A percentile compares a stretch with the other conserved stretches of the same genome.
phyloP scores from a whole-genome alignment of 2,888 invertebrate genomes.

The Athetis lepigone region DNA sequence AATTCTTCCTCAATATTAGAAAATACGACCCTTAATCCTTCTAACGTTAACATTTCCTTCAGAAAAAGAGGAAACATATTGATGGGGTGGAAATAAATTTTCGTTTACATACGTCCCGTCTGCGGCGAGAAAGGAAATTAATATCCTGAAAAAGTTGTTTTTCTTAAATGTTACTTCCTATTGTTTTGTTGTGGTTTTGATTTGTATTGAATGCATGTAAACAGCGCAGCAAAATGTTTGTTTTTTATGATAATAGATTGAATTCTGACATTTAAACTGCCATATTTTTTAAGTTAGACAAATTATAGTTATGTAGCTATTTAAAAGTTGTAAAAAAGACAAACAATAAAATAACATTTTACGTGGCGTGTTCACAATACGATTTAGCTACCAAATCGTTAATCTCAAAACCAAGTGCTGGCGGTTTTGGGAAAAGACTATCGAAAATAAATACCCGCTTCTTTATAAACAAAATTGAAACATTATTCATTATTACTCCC shows the following conservation, averaged over 20 bases:
- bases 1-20: slow-evolving; percentile 27
- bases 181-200: slow-evolving; percentile 6
- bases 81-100: slow-evolving; percentile 74
- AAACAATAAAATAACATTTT: too few relatives aligned
- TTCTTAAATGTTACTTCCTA: slow-evolving; percentile 24
- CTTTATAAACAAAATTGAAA: not conserved
- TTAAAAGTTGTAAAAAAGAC: too few relatives aligned
- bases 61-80: slow-evolving; percentile 72
- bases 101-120: slow-evolving; percentile 74
- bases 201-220: too few relatives aligned
- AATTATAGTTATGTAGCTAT: too few relatives aligned
- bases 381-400: not conserved
- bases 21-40: slow-evolving; percentile 54
- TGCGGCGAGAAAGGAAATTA: slow-evolving; percentile 63
- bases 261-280: too few relatives aligned
- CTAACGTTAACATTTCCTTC: slow-evolving; percentile 60
- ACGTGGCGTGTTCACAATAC: too few relatives aligned
- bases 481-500: not conserved
- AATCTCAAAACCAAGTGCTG: not conserved
- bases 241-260: too few relatives aligned
- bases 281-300: too few relatives aligned
- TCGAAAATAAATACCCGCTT: not conserved
- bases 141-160: slow-evolving; percentile 68
- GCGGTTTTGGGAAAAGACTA: not conserved
- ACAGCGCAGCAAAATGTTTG: too few relatives aligned